Evolutionary conservation across 2,113 vertebrate genomes (phyloP).

Genomic region (Poeciliopsis occidentalis): DNA sequence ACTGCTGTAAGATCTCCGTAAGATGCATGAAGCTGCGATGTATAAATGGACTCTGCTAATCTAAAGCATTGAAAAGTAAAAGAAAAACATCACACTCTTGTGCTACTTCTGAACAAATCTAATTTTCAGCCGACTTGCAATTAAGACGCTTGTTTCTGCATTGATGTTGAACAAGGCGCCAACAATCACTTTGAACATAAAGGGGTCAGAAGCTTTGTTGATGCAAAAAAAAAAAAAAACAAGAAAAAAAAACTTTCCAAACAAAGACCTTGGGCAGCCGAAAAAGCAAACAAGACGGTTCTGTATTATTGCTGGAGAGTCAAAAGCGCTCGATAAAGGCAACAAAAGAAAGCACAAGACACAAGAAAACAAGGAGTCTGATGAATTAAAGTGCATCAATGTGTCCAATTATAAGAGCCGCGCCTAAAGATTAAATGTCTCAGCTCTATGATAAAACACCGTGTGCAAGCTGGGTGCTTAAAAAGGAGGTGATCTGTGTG

Average conservation of each 20-base stretch:
- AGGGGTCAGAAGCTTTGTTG: conserved; percentile 38
- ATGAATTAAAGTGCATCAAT: conserved; percentile 6
- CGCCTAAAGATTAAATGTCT: conserved; percentile 5
- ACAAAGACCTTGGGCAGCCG: neutral
- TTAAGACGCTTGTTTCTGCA: conserved; percentile 16
- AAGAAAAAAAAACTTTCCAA: neutral
- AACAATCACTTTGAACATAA: conserved; percentile 36
- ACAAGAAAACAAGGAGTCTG: conserved; percentile 15
- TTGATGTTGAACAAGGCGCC: conserved; percentile 30
- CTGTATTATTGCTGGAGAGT: conserved; percentile 2
- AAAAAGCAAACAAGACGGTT: conserved; percentile 16
- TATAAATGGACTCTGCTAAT: neutral
- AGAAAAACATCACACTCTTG: neutral
- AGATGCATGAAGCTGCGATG: neutral
- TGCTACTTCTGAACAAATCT: conserved; percentile 1
- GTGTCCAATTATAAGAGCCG: neutral
- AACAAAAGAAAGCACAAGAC: conserved; percentile 16
- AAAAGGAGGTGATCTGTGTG: conserved; percentile 2
- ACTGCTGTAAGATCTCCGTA: neutral
- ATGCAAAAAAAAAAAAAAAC: conserved; percentile 1
- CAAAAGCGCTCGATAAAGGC: conserved; percentile 29
- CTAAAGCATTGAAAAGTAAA: neutral
- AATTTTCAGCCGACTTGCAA: conserved; percentile 5
- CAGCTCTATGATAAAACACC: conserved; percentile 24
- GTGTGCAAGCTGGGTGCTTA: conserved; percentile 6